phyloP scores from a whole-genome alignment of 2,113 vertebrate species.

The Mesitornis unicolor region DNA sequence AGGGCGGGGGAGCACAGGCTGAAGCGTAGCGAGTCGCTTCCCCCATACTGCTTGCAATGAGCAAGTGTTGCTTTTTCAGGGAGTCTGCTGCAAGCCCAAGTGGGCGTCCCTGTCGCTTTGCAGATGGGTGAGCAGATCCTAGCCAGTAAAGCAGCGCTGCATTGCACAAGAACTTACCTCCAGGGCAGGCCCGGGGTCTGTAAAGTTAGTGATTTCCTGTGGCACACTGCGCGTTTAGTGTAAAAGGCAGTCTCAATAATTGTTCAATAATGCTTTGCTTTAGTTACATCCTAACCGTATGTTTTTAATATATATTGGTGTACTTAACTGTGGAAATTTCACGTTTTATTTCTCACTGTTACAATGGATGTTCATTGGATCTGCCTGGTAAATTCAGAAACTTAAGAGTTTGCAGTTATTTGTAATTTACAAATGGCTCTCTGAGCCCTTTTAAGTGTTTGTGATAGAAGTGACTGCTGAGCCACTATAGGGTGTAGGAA shows the following conservation, averaged over 20 bases:
- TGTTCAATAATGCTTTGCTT: background rate
- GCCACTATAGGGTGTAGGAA: background rate
- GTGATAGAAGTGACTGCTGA: background rate
- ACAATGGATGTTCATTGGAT: fast-evolving
- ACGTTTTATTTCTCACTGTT: fast-evolving
- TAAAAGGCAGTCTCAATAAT: no score
- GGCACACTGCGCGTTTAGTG: fast-evolving
- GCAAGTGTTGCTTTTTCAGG: no score
- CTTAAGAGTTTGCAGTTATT: no score
- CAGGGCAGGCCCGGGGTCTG: fast-evolving
- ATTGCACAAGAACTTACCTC: fast-evolving
- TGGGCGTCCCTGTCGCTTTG: fast-evolving
- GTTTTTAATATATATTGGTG: fast-evolving
- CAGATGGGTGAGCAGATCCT: fast-evolving
- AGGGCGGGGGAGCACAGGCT: fast-evolving
- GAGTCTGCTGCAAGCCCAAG: fast-evolving
- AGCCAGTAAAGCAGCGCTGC: fast-evolving
- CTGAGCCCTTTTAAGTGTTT: background rate
- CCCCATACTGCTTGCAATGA: fast-evolving
- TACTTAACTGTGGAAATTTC: no score
- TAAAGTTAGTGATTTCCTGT: fast-evolving
- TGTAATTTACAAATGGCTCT: background rate
- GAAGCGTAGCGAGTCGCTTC: fast-evolving
- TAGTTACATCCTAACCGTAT: background rate
- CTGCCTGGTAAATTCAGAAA: background rate